Evolutionary conservation across 2,797 vertebrate genomes (phyloP), one percentile per base, ranked within the genome.

Genomic region (Brotula barbata): DNA sequence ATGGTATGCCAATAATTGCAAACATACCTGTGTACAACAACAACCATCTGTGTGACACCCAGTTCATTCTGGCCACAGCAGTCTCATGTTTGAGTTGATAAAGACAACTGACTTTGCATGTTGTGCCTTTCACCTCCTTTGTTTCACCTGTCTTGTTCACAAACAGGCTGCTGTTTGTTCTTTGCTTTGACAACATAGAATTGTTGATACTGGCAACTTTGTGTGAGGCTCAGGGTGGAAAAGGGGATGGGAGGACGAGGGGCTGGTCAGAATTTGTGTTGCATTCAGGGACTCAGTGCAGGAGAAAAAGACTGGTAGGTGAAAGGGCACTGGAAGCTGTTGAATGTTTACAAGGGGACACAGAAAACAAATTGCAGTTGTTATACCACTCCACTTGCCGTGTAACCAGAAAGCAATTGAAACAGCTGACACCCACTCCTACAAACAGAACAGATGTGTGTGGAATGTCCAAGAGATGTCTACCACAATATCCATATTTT

Each of bases 181-280:
- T 76, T 28, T 88, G 85, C 74, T 88, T 83, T 86, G 82, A 72
- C 72, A 88, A 86, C 84, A 87, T 45, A 58, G 39, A 6, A 0
- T 45, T 88, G 82, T 86, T 86, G 84, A 41, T 82, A 78, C 49
- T 83, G 83, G 81, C 81, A 68, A 85, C 81, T 66, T 41, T 51
- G 47, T 72, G 45, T 60, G 67, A 33, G 22, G 66, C 68, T 33
- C 42, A 65, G 59, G 51, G 61, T 43, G 53, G 62, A 65, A 47
- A 21, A 17, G 62, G 54, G 53, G 60, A 63, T 49, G 53, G 70
- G 44, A 67, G 68, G 21, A 22, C 65, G 55, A 51, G 66, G 76
- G 37, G 37, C 13, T 3, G 3, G 64, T 72, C 62, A 46, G 51
- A 46, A 61, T 76, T 58, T 72, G 74, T 58, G 46, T 36, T 39